Base-by-base conservation (phyloP, 2,113 vertebrate genomes). In the Thunnus thynnus region DNA sequence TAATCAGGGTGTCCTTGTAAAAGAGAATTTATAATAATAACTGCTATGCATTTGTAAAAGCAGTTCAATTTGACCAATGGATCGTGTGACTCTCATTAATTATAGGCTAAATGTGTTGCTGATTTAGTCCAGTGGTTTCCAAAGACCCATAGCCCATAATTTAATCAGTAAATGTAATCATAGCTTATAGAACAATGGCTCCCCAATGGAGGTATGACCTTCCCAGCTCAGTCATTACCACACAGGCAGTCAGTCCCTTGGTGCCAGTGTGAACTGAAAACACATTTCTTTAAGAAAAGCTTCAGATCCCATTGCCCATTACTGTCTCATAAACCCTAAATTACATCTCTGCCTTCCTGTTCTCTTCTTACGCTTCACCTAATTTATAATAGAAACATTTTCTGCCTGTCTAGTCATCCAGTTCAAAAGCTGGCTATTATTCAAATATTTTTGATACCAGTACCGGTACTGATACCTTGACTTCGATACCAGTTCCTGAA, bases 91-190 rank as follows among this genome's bases (percentile, higher is more conserved):
- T 67, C 6, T 79, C 76, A 78, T 82, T 82, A 79, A 82, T 84
- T 76, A 86, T 25, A 48, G 63, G 16, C 44, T 56, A 69, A 76
- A 71, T 76, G 80, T 76, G 77, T 79, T 70, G 57, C 52, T 66
- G 80, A 69, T 78, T 86, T 84, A 76, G 78, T 63, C 75, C 80
- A 58, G 74, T 73, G 72, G 64, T 78, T 77, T 75, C 81, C 56
- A 78, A 82, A 86, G 70, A 76, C 75, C 70, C 74, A 58, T 36
- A 58, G 80, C 44, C 41, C 63, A 78, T 82, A 50, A 84, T 84
- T 76, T 64, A 82, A 89, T 88, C 80, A 81, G 67, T 60, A 17
- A 72, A 79, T 78, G 54, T 71, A 90, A 86, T 86, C 69, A 76
- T 73, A 76, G 62, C 60, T 82, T 81, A 72, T 51, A 63, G 75